Conservation (phyloP, 2,888 invertebrate species). For the Drosophila cracens region DNA sequence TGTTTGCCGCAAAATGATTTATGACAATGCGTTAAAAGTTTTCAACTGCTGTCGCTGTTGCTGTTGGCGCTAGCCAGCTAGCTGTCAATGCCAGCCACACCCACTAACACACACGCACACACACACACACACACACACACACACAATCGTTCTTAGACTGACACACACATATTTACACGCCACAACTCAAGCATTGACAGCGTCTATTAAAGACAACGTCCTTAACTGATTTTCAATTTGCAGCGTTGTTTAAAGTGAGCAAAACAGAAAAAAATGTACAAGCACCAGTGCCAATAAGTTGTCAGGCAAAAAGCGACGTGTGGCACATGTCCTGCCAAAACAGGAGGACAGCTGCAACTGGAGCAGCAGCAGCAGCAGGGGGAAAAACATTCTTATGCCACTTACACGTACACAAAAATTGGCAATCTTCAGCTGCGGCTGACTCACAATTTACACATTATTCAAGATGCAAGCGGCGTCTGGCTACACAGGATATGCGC, state of each 20-base stretch:
- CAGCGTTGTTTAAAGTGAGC: conserved; percentile 32
- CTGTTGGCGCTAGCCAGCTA: conserved; percentile 11
- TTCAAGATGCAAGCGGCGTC: conserved; percentile 46
- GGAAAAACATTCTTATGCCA: conserved; percentile 49
- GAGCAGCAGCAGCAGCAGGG: conserved; percentile 12
- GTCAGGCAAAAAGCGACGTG: conserved; percentile 45
- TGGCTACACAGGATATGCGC: conserved; percentile 31
- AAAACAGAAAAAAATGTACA: conserved; percentile 9
- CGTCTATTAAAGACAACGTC: conserved; percentile 46
- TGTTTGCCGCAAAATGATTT: conserved; percentile 77
- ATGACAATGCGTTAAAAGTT: conserved; percentile 73
- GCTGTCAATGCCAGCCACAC: conserved; percentile 55
- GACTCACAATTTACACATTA: conserved; percentile 49
- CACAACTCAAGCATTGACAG: conserved; percentile 42
- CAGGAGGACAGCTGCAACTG: conserved; percentile 41
- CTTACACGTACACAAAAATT: conserved; percentile 59
- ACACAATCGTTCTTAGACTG: background rate
- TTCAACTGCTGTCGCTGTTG: conserved; percentile 26
- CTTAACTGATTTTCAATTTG: conserved; percentile 42
- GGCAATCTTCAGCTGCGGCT: conserved; percentile 44
- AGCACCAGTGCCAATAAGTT: conserved; percentile 56
- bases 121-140: conserved; percentile 3
- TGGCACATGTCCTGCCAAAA: conserved; percentile 45
- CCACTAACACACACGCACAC: conserved; percentile 17
- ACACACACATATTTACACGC: conserved; percentile 11